phyloP scores from a whole-genome alignment of 92 coral and sea anemone species.

The Montipora capitata region DNA sequence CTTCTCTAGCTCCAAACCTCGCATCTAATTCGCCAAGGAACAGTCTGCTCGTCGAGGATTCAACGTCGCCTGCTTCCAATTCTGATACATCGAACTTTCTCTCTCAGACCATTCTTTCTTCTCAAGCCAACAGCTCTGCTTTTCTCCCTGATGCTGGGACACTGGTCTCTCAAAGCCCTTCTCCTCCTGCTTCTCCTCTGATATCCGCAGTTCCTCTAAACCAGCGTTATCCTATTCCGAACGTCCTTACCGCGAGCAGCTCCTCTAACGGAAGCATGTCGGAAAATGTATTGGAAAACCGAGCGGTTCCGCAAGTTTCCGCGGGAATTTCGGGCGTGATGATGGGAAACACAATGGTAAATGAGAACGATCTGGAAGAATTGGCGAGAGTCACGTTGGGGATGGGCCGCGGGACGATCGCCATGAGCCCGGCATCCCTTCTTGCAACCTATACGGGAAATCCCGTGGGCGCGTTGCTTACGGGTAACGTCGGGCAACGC shows the following conservation, averaged over 20 bases:
- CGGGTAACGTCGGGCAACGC: conserved; percentile 67
- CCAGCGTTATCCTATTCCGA: conserved; percentile 85
- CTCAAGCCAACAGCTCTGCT: conserved; percentile 64
- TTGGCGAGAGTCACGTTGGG: conserved; percentile 65
- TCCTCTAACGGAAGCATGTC: conserved; percentile 38
- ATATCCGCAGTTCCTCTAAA: conserved; percentile 77
- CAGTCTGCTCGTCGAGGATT: conserved; percentile 83
- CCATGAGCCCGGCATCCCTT: conserved; percentile 78
- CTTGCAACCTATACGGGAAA: conserved; percentile 80
- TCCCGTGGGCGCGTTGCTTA: conserved; percentile 71
- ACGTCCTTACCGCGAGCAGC: conserved; percentile 38
- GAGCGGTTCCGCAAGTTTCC: conserved; percentile 29
- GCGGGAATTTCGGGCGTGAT: conserved; percentile 2
- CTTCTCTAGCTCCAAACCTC: conserved; percentile 55
- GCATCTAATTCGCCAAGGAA: conserved; percentile 80
- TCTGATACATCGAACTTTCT: conserved; percentile 58
- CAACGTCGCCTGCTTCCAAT: conserved; percentile 48
- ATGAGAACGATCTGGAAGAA: conserved; percentile 82
- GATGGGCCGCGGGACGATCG: conserved; percentile 65
- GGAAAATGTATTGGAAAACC: conserved; percentile 55
- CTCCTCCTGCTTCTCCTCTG: conserved; percentile 89
- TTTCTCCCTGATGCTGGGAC: conserved; percentile 75
- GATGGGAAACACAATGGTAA: conserved; percentile 65
- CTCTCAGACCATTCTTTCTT: conserved; percentile 53
- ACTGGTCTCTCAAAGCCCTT: conserved; percentile 71